These are phyloP conservation scores for Pseudochirops corinnae DNA, from an alignment of 2,797 vertebrate genomes.

Conservation along the genomic window DNA sequence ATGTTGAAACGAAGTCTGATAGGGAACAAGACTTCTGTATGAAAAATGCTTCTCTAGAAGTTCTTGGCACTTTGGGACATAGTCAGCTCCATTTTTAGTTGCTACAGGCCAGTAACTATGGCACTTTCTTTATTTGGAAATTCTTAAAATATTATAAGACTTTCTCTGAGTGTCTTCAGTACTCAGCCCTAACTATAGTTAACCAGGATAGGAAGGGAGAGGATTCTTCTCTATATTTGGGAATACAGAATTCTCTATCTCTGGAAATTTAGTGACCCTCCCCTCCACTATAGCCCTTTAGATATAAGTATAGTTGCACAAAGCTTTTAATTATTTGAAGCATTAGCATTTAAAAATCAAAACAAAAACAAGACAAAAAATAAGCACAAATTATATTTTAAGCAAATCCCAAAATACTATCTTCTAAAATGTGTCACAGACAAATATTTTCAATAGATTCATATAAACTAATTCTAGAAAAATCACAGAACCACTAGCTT, in stretches of 20 bases:
- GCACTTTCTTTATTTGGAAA: background rate
- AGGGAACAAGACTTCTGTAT: background rate
- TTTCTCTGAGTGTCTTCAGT: background rate
- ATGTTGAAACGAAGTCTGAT: background rate
- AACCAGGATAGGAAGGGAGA: background rate
- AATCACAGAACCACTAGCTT: constrained; percentile 14
- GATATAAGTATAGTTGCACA: background rate
- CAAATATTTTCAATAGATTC: constrained; percentile 6
- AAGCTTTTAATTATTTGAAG: background rate
- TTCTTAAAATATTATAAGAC: background rate
- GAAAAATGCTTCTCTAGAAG: constrained; percentile 17
- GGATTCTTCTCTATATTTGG: background rate
- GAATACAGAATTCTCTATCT: background rate
- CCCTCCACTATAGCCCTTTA: background rate
- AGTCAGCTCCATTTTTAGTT: background rate
- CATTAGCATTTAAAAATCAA: background rate
- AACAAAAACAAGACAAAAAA: background rate
- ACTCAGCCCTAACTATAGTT: background rate
- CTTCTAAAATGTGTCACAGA: background rate
- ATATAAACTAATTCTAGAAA: background rate
- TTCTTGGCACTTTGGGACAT: background rate
- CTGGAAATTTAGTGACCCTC: background rate
- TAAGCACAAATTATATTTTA: constrained; percentile 12
- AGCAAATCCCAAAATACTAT: constrained; percentile 6
- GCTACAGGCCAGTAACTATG: background rate